Evolutionary conservation across 2,113 vertebrate species (phyloP), one percentile per base, ranked within the genome.

Genomic region (Colossoma macropomum): DNA sequence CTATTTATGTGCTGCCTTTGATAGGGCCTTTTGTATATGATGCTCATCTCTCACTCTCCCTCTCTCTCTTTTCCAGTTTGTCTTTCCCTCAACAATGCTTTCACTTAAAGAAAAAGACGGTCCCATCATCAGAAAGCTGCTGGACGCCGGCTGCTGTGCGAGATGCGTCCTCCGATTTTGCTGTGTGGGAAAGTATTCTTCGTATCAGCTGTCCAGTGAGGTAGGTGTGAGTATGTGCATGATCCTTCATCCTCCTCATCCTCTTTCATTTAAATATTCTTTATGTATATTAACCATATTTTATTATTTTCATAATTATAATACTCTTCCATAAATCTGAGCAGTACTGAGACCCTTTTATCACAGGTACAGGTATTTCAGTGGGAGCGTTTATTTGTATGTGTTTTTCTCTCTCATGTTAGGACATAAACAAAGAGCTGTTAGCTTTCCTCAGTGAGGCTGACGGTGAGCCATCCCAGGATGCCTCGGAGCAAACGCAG

Each of bases 131-230:
- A 90, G 88, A 87, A 92, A 96, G 87, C 91, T 99, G 70, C 78
- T 97, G 77, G 88, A 34, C 0, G 75, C 96, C 25, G 96, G 96
- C 45, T 97, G 96, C 86, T 99, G 98, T 83, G 94, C 95, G 12
- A 94, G 97, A 85, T 99, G 98, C 75, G 68, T 99, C 52, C 94
- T 99, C 85, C 91, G 98, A 66, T 97, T 99, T 92, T 98, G 98
- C 91, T 94, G 94, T 1, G 90, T 97, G 52, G 95, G 93, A 32
- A 92, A 93, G 17, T 95, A 94, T 77, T 71, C 91, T 0, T 89
- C 93, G 7, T 99, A 99, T 79, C 93, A 95, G 45, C 92, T 82
- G 41, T 90, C 94, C 4, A 89, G 84, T 13, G 85, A 97, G 96
- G 98, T 97, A 84, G 48, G 54, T 56, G 19, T 56, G 7, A 6